Base-by-base conservation (phyloP, 1,140 invertebrate genomes). In the Popillia japonica region DNA sequence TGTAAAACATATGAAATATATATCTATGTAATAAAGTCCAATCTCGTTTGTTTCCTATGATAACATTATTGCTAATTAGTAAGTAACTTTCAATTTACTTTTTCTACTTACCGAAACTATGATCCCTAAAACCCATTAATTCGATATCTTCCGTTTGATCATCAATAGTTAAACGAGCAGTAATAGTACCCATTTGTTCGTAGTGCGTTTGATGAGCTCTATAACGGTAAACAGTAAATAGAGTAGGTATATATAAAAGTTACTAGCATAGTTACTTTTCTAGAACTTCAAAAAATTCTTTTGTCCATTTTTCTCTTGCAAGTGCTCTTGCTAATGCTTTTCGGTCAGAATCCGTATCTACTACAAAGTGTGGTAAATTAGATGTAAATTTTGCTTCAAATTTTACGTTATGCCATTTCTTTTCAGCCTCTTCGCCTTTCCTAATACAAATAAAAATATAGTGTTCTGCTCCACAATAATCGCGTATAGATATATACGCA, bases 171-270 rank as follows among this genome's bases (percentile, higher is more conserved):
- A 91, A 84, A 20, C 87, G 89, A 64, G 89, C 91, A 72, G 87
- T 88, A 78, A 92, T 80, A 9, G 83, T 85, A 8, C 92, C 92
- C 85, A 92, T 92, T 85, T 94, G 93, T 83, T 94, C 93, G 85
- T 94, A 94, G 83, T 94, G 93, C 0, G 90, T 91, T 83, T 94
- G 93, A 83, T 94, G 93, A 22, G 91, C 90, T 17, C 92, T 93
- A 84, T 44, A 86, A 75, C 41, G 72, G 10, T 72, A 72, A 72
- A 44, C 9, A 59, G 59, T 48, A 40, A 55, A 55, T 2, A 55
- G 17, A 17, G 6, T 48, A 48, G 8, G 23, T 73, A 34, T 8
- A 40, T 8, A 34, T 48, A 48, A 55, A 75, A 64, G 14, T n/a
- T 76, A 3, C 41, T 17, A n/a, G 40, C 11, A 61, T 79, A 76